Conservation (phyloP, 1,140 invertebrate genomes). For the Reticulitermes speratus region DNA sequence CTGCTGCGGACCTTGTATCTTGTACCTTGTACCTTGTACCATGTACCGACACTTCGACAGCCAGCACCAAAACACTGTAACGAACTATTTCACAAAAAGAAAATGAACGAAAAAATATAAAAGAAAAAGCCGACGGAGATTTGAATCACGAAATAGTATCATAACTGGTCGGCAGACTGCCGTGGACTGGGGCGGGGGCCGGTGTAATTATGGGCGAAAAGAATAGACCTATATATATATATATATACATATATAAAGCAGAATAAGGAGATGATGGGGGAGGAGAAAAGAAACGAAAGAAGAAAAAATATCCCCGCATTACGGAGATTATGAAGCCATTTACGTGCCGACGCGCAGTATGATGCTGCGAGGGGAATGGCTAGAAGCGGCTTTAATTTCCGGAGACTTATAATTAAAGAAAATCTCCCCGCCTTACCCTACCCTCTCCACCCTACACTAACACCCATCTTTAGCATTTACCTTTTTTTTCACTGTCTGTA, state of each 20-base stretch:
- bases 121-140: not conserved
- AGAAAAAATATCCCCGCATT: not conserved
- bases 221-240: not conserved
- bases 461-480: not conserved
- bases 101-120: not conserved
- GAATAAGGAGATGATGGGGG: not conserved
- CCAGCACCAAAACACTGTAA: too few species aligned
- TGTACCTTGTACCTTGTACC: too few species aligned
- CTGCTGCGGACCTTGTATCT: too few species aligned
- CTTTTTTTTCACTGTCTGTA: not conserved
- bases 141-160: not conserved
- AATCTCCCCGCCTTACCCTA: not conserved
- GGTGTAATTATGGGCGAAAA: slow-evolving; percentile 7
- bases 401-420: slow-evolving; percentile 17
- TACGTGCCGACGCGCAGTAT: not conserved
- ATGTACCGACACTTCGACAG: too few species aligned
- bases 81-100: too few species aligned
- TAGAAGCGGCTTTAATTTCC: slow-evolving; percentile 9
- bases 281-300: not conserved
- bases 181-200: not conserved
- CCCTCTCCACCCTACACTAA: not conserved
- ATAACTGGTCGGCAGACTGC: not conserved
- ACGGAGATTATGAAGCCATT: slow-evolving; percentile 11
- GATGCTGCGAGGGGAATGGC: not conserved
- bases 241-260: not conserved